Base-by-base conservation (phyloP, 2,113 vertebrate genomes). In the Melospiza melodia region DNA sequence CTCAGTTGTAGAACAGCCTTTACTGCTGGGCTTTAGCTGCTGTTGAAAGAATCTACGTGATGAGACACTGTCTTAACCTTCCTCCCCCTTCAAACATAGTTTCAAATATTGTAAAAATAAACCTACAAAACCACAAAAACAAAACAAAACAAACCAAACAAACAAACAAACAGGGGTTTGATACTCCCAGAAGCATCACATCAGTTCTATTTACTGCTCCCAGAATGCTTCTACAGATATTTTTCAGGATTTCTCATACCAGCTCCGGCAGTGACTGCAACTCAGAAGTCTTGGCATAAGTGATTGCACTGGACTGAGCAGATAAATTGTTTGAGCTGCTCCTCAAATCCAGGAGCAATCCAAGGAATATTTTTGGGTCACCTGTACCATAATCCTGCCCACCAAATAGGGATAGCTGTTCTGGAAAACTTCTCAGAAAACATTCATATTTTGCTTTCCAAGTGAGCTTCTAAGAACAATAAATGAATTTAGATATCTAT, bases 81-180 rank as follows among this genome's bases (percentile, higher is more conserved):
- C 86, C 35, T 75, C 74, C 66, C n/a, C 44, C 66, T 49, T 49
- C 84, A 94, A 81, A 94, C 28, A 46, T 37, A 58, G 57, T 51
- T 91, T 57, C 66, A 95, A 94, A 81, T 90, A 87, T 7, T 86
- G 55, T 69, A 66, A 94, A 94, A 92, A 88, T 67, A 95, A 93
- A 88, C 31, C 79, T 90, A 79, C 11, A 91, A 83, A 28, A 0
- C 11, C 12, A 25, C 66, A 68, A 43, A 91, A 85, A 79, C 11
- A 24, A 48, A 48, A 10, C 37, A 10, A 78, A 85, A 68, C 48
- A 91, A 85, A 83, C 7, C 11, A 49, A 48, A 48, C 20, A 89
- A 80, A 69, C 37, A 92, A 74, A 75, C 17, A 87, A 8, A 54
- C 2, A 80, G 48, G 31, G 77, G 52, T 89, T 87, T 92, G 19